phyloP scores from a whole-genome alignment of 1,140 invertebrate species.

The Centruroides vittatus region DNA sequence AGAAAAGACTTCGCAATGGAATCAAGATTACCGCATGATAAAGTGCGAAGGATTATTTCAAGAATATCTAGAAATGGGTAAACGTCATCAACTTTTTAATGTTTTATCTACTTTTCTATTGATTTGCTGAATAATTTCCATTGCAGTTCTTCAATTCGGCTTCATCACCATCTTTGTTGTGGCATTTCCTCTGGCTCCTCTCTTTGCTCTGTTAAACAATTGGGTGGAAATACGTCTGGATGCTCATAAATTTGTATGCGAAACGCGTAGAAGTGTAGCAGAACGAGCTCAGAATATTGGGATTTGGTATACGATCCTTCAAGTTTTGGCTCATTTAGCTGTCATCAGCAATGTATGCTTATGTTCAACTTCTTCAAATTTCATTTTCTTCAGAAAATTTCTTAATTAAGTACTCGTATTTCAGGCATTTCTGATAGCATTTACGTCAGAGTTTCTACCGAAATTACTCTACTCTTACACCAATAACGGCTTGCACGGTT shows the following conservation, averaged over 20 bases:
- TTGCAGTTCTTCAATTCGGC: conserved; percentile 65
- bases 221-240: conserved; percentile 66
- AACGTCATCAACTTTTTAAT: conserved; percentile 2
- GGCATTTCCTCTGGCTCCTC: conserved; percentile 65
- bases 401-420: neutral
- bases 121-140: too few species aligned
- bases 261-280: conserved; percentile 53
- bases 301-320: conserved; percentile 56
- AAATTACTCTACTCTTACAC: conserved; percentile 51
- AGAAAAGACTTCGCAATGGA: conserved; percentile 33
- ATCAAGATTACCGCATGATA: conserved; percentile 45
- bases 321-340: conserved; percentile 49
- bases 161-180: conserved; percentile 78
- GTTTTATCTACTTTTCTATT: too few species aligned
- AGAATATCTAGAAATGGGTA: conserved; percentile 80
- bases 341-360: conserved; percentile 55
- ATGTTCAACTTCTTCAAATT: neutral
- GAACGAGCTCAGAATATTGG: conserved; percentile 60
- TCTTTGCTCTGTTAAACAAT: conserved; percentile 70
- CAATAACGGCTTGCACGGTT: conserved; percentile 45
- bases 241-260: conserved; percentile 63
- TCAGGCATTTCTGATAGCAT: conserved; percentile 66
- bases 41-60: conserved; percentile 55
- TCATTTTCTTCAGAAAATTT: neutral
- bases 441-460: conserved; percentile 69